These are phyloP conservation scores for Cheilosia urbana DNA, from an alignment of 2,888 invertebrate species.

Conservation along the genomic window DNA sequence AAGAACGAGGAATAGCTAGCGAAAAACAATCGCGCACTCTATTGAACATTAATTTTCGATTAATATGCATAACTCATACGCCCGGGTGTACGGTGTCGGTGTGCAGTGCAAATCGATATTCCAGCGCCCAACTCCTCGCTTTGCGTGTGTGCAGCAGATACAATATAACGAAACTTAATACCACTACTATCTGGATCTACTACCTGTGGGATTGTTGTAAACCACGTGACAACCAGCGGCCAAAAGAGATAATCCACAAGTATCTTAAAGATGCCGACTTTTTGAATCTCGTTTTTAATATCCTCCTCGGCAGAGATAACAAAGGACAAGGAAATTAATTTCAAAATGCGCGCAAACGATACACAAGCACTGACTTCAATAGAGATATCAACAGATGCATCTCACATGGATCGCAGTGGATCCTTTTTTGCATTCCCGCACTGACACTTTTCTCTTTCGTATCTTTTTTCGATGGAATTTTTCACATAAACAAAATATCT, in stretches of 20 bases:
- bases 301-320: conserved; percentile 2
- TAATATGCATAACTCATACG: conserved; percentile 75
- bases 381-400: conserved; percentile 72
- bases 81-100: conserved; percentile 65
- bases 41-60: conserved; percentile 63
- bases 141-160: conserved; percentile 21
- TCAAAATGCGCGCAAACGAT: conserved; percentile 49
- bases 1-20: not conserved
- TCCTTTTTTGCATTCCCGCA: conserved; percentile 31
- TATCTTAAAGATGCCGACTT: conserved; percentile 44
- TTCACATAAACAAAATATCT: conserved; percentile 50
- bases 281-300: conserved; percentile 3
- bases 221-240: conserved; percentile 64
- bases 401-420: conserved; percentile 60
- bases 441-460: conserved; percentile 27
- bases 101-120: conserved; percentile 29
- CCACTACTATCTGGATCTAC: conserved; percentile 38
- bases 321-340: conserved; percentile 29
- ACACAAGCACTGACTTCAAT: conserved; percentile 13
- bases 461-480: conserved; percentile 43
- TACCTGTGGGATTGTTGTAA: conserved; percentile 67
- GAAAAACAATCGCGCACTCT: conserved; percentile 3
- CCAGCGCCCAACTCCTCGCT: conserved; percentile 39
- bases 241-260: conserved; percentile 69
- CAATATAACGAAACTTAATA: conserved; percentile 16